These are phyloP conservation scores for Pogonomyrmex barbatus DNA, from an alignment of 1,140 invertebrate genomes.

Conservation along the genomic window DNA sequence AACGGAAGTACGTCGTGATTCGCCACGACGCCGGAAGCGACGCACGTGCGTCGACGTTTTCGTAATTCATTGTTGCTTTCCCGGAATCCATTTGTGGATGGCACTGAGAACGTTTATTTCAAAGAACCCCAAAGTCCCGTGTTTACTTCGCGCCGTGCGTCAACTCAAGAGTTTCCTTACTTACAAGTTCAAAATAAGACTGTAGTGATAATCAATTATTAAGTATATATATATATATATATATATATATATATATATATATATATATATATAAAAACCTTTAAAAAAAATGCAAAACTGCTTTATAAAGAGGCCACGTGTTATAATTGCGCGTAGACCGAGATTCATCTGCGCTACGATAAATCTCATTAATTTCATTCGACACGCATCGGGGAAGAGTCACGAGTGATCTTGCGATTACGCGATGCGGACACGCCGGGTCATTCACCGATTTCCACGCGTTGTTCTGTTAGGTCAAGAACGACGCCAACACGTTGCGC, in stretches of 20 bases:
- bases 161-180: not conserved
- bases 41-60: conserved; percentile 76
- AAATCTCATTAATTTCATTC: conserved; percentile 38
- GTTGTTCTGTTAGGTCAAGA: conserved; percentile 71
- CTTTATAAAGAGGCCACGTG: not conserved
- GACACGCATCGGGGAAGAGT: conserved; percentile 3
- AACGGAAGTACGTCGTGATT: conserved; percentile 72
- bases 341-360: not conserved
- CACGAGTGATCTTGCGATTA: conserved; percentile 9
- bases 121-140: not conserved
- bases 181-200: not conserved
- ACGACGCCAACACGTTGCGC: conserved; percentile 65
- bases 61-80: conserved; percentile 68
- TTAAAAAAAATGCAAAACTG: not conserved
- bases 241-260: not conserved
- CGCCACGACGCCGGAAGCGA: conserved; percentile 71
- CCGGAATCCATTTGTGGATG: conserved; percentile 63
- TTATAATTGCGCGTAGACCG: not conserved
- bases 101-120: conserved; percentile 29
- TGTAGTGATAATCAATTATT: not conserved
- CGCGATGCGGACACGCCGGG: conserved; percentile 29
- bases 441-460: conserved; percentile 69
- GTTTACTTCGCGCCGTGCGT: not conserved
- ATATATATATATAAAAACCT: too few relatives aligned
- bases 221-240: not conserved